phyloP scores from a whole-genome alignment of 2,113 vertebrate species.

The Mormyrus iriodes region DNA sequence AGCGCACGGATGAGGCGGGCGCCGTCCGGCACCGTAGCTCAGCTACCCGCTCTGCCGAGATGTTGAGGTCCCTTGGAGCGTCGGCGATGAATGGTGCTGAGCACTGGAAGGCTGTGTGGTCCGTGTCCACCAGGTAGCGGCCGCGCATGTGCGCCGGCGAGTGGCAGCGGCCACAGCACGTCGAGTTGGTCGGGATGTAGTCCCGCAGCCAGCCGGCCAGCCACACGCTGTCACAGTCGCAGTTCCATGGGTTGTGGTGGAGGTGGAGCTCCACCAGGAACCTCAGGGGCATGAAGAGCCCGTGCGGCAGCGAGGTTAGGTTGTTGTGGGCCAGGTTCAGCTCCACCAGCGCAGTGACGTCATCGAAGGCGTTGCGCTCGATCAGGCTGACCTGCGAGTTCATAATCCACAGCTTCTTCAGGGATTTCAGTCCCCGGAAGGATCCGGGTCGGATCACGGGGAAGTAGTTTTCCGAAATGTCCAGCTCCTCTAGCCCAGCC shows the following conservation, averaged over 20 bases:
- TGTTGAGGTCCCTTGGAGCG: conserved; percentile 87
- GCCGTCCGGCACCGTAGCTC: conserved; percentile 91
- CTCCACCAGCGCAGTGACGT: conserved; percentile 88
- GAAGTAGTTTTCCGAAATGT: conserved; percentile 96
- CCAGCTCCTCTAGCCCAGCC: conserved; percentile 88
- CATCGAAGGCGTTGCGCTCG: conserved; percentile 94
- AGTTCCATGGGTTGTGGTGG: conserved; percentile 97
- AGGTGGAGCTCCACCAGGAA: conserved; percentile 93
- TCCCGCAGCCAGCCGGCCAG: conserved; percentile 92
- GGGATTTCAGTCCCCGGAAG: conserved; percentile 82
- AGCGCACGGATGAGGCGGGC: conserved; percentile 88
- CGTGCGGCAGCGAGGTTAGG: conserved; percentile 89
- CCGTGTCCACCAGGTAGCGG: conserved; percentile 88
- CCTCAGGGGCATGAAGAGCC: conserved; percentile 87
- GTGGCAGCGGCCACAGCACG: conserved; percentile 94
- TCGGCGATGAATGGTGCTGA: conserved; percentile 92
- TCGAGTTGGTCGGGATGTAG: conserved; percentile 94
- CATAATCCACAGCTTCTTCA: conserved; percentile 98
- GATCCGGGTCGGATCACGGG: conserved; percentile 83
- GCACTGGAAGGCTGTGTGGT: conserved; percentile 87
- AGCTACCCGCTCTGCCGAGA: conserved; percentile 85
- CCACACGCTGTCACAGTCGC: conserved; percentile 96
- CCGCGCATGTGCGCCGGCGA: conserved; percentile 83
- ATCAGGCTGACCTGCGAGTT: conserved; percentile 87
- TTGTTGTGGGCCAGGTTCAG: conserved; percentile 98